phyloP scores from a whole-genome alignment of 2,113 vertebrate genomes.

The Cephalopholis sonnerati region DNA sequence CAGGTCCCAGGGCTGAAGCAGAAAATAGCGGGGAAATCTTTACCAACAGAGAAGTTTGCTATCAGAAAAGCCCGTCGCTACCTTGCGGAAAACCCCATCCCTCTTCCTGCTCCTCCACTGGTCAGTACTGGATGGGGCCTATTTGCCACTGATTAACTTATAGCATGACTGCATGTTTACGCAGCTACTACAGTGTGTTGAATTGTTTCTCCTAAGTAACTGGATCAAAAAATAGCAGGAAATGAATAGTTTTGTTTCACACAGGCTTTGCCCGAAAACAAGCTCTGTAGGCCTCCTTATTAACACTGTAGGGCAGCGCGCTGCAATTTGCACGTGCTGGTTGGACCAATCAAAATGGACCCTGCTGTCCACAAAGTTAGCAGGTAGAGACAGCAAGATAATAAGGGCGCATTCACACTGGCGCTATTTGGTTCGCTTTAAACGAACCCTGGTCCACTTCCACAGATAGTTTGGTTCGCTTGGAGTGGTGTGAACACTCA shows the following conservation, averaged over 20 bases:
- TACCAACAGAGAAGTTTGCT: slow-evolving; percentile 99
- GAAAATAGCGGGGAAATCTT: slow-evolving; percentile 98
- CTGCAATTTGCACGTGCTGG: too few relatives aligned
- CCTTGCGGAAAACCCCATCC: slow-evolving; percentile 87
- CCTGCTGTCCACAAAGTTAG: not conserved
- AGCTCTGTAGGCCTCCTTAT: not conserved
- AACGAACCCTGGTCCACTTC: too few relatives aligned
- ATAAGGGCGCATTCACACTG: too few relatives aligned
- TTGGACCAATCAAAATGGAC: not conserved
- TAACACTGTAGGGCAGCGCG: too few relatives aligned
- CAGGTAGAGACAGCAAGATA: not conserved
- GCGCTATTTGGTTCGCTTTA: too few relatives aligned
- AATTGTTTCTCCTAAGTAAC: not conserved
- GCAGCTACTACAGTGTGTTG: not conserved
- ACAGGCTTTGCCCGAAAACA: not conserved
- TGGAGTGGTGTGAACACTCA: too few relatives aligned
- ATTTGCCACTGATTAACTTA: not conserved
- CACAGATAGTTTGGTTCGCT: too few relatives aligned
- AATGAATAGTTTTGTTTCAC: not conserved
- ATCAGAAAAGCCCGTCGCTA: slow-evolving; percentile 96
- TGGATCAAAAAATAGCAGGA: not conserved
- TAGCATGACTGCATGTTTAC: not conserved
- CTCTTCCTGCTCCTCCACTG: slow-evolving; percentile 92
- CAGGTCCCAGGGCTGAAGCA: slow-evolving; percentile 94
- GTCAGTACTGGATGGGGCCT: slow-evolving; percentile 80